A percentile compares a stretch with the other conserved stretches of the same genome.
Evolutionary conservation across 2,113 vertebrate species (phyloP).

Genomic region (Orientallactaga bullata): DNA sequence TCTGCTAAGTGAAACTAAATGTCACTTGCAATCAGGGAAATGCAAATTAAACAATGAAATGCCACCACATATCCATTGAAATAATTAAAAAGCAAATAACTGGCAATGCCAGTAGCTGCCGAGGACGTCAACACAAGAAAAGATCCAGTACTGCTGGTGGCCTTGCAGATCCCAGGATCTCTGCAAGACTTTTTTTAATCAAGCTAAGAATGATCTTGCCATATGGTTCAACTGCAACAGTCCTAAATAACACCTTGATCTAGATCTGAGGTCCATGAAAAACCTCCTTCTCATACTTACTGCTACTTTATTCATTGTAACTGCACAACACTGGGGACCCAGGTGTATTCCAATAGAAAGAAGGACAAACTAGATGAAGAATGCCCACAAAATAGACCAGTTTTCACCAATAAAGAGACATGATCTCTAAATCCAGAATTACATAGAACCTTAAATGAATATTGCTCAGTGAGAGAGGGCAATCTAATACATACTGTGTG

Average conservation of each 20-base stretch:
- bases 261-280: background rate
- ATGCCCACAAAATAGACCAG: background rate
- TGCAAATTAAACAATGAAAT: background rate
- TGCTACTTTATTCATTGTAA: background rate
- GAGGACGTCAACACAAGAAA: background rate
- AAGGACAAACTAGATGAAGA: background rate
- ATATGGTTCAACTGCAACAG: background rate
- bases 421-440: background rate
- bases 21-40: conserved; percentile 2
- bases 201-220: background rate
- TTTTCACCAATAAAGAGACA: background rate
- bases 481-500: background rate
- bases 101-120: background rate
- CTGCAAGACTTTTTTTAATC: background rate
- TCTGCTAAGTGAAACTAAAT: background rate
- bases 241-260: background rate
- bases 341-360: background rate
- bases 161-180: background rate
- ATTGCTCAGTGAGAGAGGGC: background rate
- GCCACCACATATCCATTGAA: background rate
- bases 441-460: background rate
- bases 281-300: background rate
- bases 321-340: background rate
- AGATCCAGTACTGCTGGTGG: background rate
- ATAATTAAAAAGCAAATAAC: background rate